phyloP scores from a whole-genome alignment of 2,113 vertebrate genomes.

The Erythrolamprus reginae region DNA sequence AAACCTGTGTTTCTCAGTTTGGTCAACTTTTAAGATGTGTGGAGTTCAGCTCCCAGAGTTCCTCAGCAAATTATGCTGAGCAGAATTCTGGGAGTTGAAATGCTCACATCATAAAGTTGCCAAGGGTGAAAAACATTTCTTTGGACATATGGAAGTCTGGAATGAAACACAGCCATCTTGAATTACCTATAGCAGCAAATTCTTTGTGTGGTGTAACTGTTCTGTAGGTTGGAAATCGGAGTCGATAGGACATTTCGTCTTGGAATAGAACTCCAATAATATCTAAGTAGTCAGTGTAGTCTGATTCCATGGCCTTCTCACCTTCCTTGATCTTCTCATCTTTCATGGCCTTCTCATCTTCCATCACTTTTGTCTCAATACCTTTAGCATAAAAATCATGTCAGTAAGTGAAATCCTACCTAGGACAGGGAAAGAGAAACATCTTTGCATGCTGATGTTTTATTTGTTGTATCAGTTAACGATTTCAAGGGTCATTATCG shows the following conservation, averaged over 20 bases:
- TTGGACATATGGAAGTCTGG: neutral
- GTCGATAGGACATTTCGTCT: slow-evolving; percentile 75
- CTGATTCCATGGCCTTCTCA: too few relatives aligned
- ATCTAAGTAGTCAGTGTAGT: neutral
- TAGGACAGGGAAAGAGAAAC: rapidly evolving
- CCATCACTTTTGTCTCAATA: slow-evolving; percentile 64
- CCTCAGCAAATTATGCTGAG: neutral
- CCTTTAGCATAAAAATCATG: slow-evolving; percentile 36
- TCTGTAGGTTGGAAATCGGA: slow-evolving; percentile 66
- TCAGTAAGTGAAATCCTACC: rapidly evolving
- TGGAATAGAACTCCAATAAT: slow-evolving; percentile 76
- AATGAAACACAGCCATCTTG: neutral
- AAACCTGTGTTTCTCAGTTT: neutral
- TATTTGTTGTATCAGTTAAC: rapidly evolving
- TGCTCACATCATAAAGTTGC: neutral
- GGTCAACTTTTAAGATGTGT: neutral
- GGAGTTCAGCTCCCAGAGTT: neutral
- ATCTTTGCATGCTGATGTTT: neutral
- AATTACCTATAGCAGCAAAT: slow-evolving; percentile 71
- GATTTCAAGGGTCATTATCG: neutral
- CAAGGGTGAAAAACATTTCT: neutral
- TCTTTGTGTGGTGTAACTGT: slow-evolving; percentile 63
- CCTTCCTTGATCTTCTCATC: slow-evolving; percentile 48
- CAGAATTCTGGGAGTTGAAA: neutral
- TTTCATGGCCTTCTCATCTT: slow-evolving; percentile 71